Base-by-base conservation (phyloP, 2,797 vertebrate species). In the Amblyraja radiata region DNA sequence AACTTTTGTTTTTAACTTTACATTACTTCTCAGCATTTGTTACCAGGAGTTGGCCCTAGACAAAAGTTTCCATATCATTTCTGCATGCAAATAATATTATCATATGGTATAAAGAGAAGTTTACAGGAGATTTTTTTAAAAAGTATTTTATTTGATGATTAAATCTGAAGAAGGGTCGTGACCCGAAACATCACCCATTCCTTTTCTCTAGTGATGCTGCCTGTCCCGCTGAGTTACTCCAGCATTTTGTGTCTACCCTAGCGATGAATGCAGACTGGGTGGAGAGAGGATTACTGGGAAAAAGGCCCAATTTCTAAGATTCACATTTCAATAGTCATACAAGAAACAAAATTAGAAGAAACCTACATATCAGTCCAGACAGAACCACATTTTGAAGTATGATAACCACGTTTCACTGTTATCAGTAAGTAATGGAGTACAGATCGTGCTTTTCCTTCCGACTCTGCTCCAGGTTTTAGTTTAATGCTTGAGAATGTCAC, bases 261-360 rank as follows among this genome's bases (percentile, higher is more conserved):
- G 16, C n/a, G 65, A 32, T 65, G 39, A 74, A 76, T 39, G 11
- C n/a, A 54, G 1, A 92, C 32, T 54, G 71, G 90, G 39, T 54
- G 90, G 71, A 71, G 25, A 14, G 3, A 61, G 76, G 73, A 36
- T 32, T 92, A 92, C 90, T n/a, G 13, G 71, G 71, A 76, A 92
- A 76, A 54, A 46, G 10, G 25, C 39, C 28, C 36, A 21, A 91
- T 91, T 91, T 91, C 90, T 54, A 68, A 68, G 86, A 21, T 61
- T 71, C 36, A 90, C 21, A 18, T 73, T 90, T 90, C 68, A 73
- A 73, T 71, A 90, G 10, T 16, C 10, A 68, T 7, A 25, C 8
- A 18, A 46, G 90, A 76, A 76, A 54, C 9, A 92, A 11, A 76
- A 28, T 92, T 92, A 74, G 23, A 74, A 76, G 90, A 92, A 92